Evolutionary conservation across 1,140 invertebrate genomes (phyloP).

Genomic region (Papilio polytes): DNA sequence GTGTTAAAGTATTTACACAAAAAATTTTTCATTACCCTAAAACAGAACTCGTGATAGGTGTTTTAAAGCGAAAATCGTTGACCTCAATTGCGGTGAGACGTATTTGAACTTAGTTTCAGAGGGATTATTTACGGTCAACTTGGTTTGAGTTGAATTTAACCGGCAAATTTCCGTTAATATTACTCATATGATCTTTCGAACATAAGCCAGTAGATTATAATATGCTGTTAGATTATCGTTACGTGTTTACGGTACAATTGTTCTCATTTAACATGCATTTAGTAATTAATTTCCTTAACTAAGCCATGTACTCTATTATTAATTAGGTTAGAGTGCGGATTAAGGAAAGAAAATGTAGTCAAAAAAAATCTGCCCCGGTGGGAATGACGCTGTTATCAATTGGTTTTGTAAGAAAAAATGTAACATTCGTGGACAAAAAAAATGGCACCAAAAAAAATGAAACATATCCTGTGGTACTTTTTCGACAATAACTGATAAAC

Average conservation of each 20-base stretch:
- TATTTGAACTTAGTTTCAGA: constrained; percentile 51
- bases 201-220: constrained; percentile 19
- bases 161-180: constrained; percentile 38
- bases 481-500: too few relatives aligned
- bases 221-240: not conserved
- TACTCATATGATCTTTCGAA: constrained; percentile 22
- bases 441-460: too few relatives aligned
- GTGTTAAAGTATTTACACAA: not conserved
- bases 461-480: too few relatives aligned
- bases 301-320: not conserved
- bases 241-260: not conserved
- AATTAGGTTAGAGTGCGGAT: not conserved
- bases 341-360: not conserved
- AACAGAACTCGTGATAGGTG: constrained; percentile 47
- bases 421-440: too few relatives aligned
- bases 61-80: constrained; percentile 52
- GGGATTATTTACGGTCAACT: constrained; percentile 51
- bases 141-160: constrained; percentile 48
- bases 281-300: not conserved
- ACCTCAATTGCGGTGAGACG: constrained; percentile 55
- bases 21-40: constrained; percentile 20
- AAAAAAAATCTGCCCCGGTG: too few relatives aligned
- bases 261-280: not conserved
- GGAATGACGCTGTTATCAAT: too few relatives aligned
- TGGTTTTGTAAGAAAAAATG: too few relatives aligned